These are phyloP conservation scores for Loxodonta africana DNA, from an alignment of 2,113 vertebrate species.

Conservation along the genomic window DNA sequence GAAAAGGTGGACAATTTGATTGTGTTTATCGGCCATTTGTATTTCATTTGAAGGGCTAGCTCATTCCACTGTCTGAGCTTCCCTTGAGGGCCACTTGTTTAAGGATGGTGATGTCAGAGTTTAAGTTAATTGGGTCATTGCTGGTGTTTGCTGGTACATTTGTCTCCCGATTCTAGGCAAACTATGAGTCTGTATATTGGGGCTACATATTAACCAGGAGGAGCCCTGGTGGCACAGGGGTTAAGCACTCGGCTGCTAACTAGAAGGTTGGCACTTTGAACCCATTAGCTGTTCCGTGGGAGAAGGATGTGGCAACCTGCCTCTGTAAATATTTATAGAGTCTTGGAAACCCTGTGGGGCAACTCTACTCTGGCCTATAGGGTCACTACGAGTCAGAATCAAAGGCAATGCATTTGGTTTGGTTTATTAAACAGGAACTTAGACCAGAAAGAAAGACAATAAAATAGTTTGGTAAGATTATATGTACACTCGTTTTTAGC, in stretches of 20 bases:
- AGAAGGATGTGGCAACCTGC: too few relatives aligned
- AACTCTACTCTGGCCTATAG: too few relatives aligned
- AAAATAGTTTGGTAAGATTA: fast-evolving
- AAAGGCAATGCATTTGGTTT: too few relatives aligned
- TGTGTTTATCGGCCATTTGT: neutral
- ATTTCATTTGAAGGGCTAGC: neutral
- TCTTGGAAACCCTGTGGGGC: too few relatives aligned
- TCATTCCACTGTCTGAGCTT: neutral
- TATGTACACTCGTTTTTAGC: too few relatives aligned
- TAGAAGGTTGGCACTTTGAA: too few relatives aligned
- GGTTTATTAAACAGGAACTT: neutral
- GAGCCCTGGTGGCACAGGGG: too few relatives aligned
- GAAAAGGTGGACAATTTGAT: neutral
- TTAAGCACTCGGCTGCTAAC: too few relatives aligned
- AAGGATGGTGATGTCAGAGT: neutral
- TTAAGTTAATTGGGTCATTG: neutral
- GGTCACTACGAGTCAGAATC: too few relatives aligned
- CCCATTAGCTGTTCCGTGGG: too few relatives aligned
- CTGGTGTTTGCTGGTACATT: neutral
- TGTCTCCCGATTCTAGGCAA: neutral
- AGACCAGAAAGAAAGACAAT: neutral
- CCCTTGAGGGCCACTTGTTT: neutral
- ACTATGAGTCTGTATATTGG: neutral
- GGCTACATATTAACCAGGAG: neutral
- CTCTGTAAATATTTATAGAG: too few relatives aligned